Evolutionary conservation across 2,113 vertebrate species (phyloP).

Genomic region (Meriones unguiculatus): DNA sequence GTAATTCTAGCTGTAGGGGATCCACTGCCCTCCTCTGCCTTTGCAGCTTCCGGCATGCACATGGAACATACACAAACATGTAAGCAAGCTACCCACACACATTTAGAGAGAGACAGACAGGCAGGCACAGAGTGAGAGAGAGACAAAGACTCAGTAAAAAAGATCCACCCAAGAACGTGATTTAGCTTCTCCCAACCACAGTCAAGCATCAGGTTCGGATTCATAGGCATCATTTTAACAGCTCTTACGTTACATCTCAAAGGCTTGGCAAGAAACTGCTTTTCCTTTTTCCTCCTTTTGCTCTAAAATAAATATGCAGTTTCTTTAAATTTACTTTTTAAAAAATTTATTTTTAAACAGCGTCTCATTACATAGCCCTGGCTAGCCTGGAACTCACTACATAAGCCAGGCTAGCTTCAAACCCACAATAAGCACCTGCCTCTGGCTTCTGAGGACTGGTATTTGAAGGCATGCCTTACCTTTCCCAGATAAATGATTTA

Average conservation of each 20-base stretch:
- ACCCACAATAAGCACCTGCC: neutral
- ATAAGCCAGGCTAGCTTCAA: neutral
- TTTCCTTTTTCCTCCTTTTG: neutral
- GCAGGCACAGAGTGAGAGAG: neutral
- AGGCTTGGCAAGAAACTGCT: neutral
- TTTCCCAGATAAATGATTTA: neutral
- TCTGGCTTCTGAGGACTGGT: neutral
- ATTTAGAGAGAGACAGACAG: neutral
- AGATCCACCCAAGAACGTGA: neutral
- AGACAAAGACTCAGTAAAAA: neutral
- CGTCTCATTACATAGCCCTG: neutral
- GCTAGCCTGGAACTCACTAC: neutral
- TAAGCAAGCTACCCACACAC: neutral
- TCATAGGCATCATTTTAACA: neutral
- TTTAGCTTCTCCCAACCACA: neutral
- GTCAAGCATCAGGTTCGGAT: fast-evolving
- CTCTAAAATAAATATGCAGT: neutral
- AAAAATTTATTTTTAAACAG: neutral
- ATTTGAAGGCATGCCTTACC: neutral
- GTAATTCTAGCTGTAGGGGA: neutral
- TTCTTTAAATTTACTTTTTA: neutral
- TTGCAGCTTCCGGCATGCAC: neutral
- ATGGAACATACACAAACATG: neutral
- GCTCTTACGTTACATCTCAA: neutral
- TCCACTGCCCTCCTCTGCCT: neutral